Evolutionary conservation across 2,113 vertebrate species (phyloP).

Genomic region (Syngnathoides biaculeatus): DNA sequence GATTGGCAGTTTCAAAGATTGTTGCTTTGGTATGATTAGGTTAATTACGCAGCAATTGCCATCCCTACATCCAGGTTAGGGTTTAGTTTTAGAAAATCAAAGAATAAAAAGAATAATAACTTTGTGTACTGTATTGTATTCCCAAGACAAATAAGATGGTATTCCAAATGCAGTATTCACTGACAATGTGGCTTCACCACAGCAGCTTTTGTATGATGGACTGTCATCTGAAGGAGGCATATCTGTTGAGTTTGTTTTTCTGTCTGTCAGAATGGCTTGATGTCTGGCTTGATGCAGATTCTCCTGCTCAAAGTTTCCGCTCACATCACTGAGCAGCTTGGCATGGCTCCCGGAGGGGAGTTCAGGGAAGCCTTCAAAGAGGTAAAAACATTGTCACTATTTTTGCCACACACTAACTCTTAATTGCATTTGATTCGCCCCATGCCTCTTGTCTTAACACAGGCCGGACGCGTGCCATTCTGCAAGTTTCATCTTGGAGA

Average conservation of each 20-base stretch:
- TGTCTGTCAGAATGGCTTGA: constrained; percentile 85
- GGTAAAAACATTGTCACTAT: constrained; percentile 59
- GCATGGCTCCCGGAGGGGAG: constrained; percentile 97
- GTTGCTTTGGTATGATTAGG: too few species aligned
- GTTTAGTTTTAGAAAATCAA: too few species aligned
- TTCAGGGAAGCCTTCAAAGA: constrained; percentile 97
- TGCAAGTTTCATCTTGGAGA: constrained; percentile 98
- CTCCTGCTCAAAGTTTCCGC: constrained; percentile 96
- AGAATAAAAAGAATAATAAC: too few species aligned
- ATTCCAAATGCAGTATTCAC: too few species aligned
- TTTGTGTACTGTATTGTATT: too few species aligned
- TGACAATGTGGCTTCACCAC: neutral
- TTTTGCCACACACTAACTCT: neutral
- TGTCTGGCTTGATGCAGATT: constrained; percentile 98
- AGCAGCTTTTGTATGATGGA: neutral
- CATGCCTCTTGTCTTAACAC: constrained; percentile 4
- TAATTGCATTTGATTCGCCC: neutral
- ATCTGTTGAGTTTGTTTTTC: constrained; percentile 4
- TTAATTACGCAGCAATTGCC: too few species aligned
- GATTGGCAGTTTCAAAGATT: too few species aligned
- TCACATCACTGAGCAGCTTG: constrained; percentile 97
- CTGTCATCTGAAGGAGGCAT: neutral
- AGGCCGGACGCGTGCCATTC: constrained; percentile 95
- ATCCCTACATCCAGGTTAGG: too few species aligned
- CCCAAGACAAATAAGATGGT: too few species aligned